A percentile compares a stretch with the other conserved stretches of the same genome.
Conservation (phyloP, 37 sponge, comb jelly and placozoan species). For the Haliclona indistincta region DNA sequence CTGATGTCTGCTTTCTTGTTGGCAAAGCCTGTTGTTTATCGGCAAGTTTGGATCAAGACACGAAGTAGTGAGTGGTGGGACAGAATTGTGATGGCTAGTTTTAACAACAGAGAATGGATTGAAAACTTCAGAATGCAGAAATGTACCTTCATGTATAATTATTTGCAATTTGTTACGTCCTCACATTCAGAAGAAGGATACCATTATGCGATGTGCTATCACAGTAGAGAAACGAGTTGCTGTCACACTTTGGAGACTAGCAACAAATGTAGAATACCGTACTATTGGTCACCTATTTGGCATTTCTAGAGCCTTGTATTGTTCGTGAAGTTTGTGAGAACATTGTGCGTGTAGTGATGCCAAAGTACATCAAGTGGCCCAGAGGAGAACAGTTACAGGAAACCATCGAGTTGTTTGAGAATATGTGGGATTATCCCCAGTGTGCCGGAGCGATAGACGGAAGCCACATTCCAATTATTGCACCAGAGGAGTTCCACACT, state of each 20-base stretch:
- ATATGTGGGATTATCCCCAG: slow-evolving; percentile 34
- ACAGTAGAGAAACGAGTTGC: slow-evolving; percentile 39
- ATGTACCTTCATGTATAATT: no score
- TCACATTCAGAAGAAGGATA: neutral
- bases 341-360: slow-evolving; percentile 14
- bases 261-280: slow-evolving; percentile 45
- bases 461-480: slow-evolving; percentile 32
- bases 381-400: slow-evolving; percentile 7
- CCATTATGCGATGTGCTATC: slow-evolving; percentile 9
- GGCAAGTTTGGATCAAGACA: no score
- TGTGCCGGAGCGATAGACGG: slow-evolving; percentile 46
- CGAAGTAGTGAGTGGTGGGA: slow-evolving; percentile 31
- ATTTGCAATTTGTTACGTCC: neutral
- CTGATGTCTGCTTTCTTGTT: no score
- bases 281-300: slow-evolving; percentile 44
- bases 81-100: neutral
- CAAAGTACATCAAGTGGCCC: slow-evolving; percentile 8
- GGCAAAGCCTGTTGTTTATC: no score
- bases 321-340: slow-evolving; percentile 19
- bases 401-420: slow-evolving; percentile 26
- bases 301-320: slow-evolving; percentile 14
- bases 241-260: slow-evolving; percentile 51
- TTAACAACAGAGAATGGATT: no score
- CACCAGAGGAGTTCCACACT: slow-evolving; percentile 16
- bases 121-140: no score